Percentiles rank a stretch among this genome's conserved stretches.
phyloP scores from a whole-genome alignment of 2,888 invertebrate species.

The Parasteatoda lunata region DNA sequence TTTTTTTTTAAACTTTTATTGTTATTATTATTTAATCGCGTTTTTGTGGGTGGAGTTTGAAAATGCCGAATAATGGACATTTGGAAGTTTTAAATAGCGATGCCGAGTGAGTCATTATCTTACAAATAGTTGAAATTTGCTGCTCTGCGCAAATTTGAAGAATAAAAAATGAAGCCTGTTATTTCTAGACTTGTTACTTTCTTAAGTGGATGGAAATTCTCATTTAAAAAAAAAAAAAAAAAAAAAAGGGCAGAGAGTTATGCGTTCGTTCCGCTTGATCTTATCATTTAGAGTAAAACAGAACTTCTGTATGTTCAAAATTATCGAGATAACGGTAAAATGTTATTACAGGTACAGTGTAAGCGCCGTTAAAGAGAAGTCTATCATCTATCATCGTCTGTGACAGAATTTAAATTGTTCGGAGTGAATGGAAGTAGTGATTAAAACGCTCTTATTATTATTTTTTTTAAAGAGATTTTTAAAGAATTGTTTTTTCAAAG shows the following conservation, averaged over 20 bases:
- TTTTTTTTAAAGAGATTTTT: no score
- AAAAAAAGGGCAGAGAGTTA: background rate
- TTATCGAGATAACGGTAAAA: no score
- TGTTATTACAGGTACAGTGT: no score
- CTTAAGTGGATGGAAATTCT: background rate
- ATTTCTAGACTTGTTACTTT: background rate
- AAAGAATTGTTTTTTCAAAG: no score
- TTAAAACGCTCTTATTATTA: no score
- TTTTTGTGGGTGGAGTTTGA: slow-evolving; percentile 32
- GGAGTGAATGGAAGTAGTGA: no score
- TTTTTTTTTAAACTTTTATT: slow-evolving; percentile 4
- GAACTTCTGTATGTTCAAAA: no score
- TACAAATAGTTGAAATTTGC: slow-evolving; percentile 16
- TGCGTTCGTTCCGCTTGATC: background rate
- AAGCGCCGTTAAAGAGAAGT: no score
- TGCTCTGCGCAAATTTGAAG: slow-evolving; percentile 7
- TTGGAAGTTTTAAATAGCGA: slow-evolving; percentile 39
- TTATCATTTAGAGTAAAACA: background rate
- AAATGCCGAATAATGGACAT: slow-evolving; percentile 28
- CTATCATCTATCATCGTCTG: no score
- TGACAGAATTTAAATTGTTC: no score
- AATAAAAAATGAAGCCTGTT: background rate
- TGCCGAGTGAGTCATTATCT: slow-evolving; percentile 49
- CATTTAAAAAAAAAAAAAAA: background rate
- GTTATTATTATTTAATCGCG: slow-evolving; percentile 37